These are phyloP conservation scores for Brachyrhaphis roseni DNA, from an alignment of 2,797 vertebrate species.

Conservation along the genomic window DNA sequence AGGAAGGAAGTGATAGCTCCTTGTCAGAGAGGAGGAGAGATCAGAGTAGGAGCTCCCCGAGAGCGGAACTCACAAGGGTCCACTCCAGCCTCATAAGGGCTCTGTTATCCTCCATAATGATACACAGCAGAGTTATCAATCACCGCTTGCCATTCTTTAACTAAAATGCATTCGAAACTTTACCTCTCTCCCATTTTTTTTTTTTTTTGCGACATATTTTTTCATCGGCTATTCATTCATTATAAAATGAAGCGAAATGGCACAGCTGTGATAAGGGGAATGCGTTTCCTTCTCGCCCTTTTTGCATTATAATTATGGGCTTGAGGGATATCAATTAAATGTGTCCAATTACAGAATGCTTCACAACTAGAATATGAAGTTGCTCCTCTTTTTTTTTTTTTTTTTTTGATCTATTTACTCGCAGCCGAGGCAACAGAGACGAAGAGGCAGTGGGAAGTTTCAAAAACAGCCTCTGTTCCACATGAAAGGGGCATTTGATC, in stretches of 20 bases:
- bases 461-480: constrained; percentile 81
- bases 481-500: constrained; percentile 82
- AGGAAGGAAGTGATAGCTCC: constrained; percentile 74
- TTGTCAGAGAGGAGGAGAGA: constrained; percentile 77
- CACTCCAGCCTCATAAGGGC: constrained; percentile 70
- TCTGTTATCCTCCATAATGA: constrained; percentile 67
- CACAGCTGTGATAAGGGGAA: constrained; percentile 43
- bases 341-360: constrained; percentile 79
- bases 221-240: constrained; percentile 56
- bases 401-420: constrained; percentile 81
- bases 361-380: constrained; percentile 78
- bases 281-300: constrained; percentile 49
- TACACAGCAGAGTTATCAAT: constrained; percentile 60
- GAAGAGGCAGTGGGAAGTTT: constrained; percentile 74
- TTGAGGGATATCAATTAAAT: constrained; percentile 81
- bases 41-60: constrained; percentile 70
- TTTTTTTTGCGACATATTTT: constrained; percentile 33
- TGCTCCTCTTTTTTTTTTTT: constrained; percentile 53
- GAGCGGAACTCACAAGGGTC: constrained; percentile 71
- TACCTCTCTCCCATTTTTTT: constrained; percentile 39
- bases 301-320: constrained; percentile 72
- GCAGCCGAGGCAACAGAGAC: constrained; percentile 69
- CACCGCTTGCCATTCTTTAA: constrained; percentile 53
- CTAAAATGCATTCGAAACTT: constrained; percentile 51
- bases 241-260: constrained; percentile 49